Conservation (phyloP, 1,140 invertebrate species). For the Phymastichus coffea region DNA sequence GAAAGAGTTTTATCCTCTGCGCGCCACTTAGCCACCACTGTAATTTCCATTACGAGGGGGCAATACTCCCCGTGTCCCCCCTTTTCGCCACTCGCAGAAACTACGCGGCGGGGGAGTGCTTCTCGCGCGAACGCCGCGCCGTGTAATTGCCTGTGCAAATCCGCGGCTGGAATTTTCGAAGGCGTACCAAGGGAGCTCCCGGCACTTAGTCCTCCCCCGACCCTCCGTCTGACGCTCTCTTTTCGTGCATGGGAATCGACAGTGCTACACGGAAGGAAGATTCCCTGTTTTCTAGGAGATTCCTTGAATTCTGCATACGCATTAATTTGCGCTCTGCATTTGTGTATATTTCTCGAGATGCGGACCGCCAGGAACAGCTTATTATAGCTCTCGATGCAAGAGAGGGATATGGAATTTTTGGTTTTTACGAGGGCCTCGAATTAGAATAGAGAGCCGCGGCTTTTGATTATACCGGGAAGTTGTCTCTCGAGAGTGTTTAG, state of each 20-base stretch:
- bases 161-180: conserved; percentile 9
- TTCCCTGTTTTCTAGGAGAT: background rate
- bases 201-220: background rate
- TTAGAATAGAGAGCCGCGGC: conserved; percentile 1
- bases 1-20: conserved; percentile 21
- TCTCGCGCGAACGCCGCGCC: too few relatives aligned
- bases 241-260: background rate
- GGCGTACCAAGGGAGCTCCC: background rate
- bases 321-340: too few relatives aligned
- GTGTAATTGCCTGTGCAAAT: too few relatives aligned
- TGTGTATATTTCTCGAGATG: conserved; percentile 6
- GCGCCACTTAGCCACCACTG: conserved; percentile 29
- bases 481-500: background rate
- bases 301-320: background rate
- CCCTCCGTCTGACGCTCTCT: background rate
- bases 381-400: conserved; percentile 10
- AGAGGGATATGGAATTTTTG: background rate
- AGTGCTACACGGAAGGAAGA: conserved; percentile 4
- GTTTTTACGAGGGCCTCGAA: conserved; percentile 6
- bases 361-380: background rate
- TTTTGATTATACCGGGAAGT: conserved; percentile 7
- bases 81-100: conserved; percentile 27
- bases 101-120: conserved; percentile 21
- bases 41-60: conserved; percentile 24
- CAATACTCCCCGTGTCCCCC: conserved; percentile 5